Conservation (phyloP, 1,140 invertebrate species). For the Ostrea edulis region DNA sequence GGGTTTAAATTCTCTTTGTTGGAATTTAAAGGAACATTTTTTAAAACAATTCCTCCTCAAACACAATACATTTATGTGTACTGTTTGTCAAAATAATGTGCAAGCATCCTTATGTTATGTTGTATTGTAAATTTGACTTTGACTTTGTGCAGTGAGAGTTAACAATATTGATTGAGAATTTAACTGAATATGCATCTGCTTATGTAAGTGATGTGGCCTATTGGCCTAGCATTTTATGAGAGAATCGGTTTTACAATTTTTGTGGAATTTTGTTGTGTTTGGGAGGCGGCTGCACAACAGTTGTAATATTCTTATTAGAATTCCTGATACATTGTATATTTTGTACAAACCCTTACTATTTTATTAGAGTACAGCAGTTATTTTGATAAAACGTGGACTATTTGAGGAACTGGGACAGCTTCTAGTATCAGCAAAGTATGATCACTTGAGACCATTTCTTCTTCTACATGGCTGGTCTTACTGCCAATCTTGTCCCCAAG, state of each 20-base stretch:
- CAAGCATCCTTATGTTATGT: too few species aligned
- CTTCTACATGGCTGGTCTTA: constrained; percentile 73
- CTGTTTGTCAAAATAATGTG: too few species aligned
- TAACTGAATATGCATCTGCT: too few species aligned
- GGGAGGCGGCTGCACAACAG: neutral
- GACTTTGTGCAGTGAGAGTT: too few species aligned
- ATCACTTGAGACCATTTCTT: constrained; percentile 72
- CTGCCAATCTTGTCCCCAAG: constrained; percentile 64
- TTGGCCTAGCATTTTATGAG: neutral
- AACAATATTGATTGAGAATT: too few species aligned
- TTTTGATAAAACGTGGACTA: constrained; percentile 67
- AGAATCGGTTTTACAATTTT: neutral
- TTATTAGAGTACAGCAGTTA: constrained; percentile 57
- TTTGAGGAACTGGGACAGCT: constrained; percentile 68
- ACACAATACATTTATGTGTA: too few species aligned
- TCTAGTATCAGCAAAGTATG: constrained; percentile 71
- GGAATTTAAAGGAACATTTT: too few species aligned
- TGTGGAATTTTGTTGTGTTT: neutral
- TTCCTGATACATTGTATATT: neutral
- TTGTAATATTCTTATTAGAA: neutral
- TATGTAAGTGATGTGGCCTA: too few species aligned
- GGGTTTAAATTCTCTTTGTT: too few species aligned
- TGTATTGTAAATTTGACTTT: too few species aligned
- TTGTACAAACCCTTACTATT: neutral
- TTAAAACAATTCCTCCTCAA: too few species aligned